Conservation (phyloP, 2,797 vertebrate genomes). For the Sebastes vulpes region DNA sequence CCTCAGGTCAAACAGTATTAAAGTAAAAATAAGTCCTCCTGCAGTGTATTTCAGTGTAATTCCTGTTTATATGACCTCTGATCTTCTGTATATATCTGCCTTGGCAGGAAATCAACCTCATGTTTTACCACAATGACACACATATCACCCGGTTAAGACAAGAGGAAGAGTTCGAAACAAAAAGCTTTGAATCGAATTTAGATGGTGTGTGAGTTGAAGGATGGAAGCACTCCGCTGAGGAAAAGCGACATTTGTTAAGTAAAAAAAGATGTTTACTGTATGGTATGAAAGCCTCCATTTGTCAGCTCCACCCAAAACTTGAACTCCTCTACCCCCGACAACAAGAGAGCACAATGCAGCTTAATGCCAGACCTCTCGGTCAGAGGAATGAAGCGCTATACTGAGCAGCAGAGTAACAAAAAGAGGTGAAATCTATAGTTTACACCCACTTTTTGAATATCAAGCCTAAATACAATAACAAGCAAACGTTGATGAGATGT, state of each 20-base stretch:
- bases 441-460: neutral
- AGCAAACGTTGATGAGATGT: neutral
- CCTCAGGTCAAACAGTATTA: neutral
- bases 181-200: neutral
- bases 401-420: neutral
- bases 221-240: conserved; percentile 12
- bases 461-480: neutral
- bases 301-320: conserved; percentile 68
- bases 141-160: conserved; percentile 11
- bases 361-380: conserved; percentile 34
- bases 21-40: conserved; percentile 54
- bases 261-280: conserved; percentile 68
- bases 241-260: conserved; percentile 37
- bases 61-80: conserved; percentile 60
- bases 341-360: conserved; percentile 20
- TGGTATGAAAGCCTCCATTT: conserved; percentile 59
- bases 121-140: conserved; percentile 23
- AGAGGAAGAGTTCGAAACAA: neutral
- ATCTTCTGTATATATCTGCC: conserved; percentile 42
- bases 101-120: conserved; percentile 42
- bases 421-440: neutral
- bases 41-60: conserved; percentile 33
- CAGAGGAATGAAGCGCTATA: conserved; percentile 1
- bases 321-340: conserved; percentile 49
- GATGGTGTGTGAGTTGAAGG: conserved; percentile 36